Evolutionary conservation across 2,888 invertebrate genomes (phyloP).

Genomic region (Ephialtes manifestator): DNA sequence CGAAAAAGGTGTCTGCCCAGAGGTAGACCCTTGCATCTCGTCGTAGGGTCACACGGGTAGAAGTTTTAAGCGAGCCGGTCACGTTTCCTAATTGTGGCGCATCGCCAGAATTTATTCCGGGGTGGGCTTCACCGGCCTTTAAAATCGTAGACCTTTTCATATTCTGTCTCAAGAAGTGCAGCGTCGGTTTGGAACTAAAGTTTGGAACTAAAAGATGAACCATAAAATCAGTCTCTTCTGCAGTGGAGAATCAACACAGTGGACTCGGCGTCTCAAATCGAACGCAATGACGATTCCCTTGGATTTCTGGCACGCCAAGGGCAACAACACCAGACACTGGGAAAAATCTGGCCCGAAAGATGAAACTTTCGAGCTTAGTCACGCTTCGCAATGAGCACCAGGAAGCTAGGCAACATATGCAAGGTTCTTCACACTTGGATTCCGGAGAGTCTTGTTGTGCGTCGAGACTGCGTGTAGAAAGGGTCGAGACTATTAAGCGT

Average conservation of each 20-base stretch:
- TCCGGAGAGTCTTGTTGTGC: constrained; percentile 25
- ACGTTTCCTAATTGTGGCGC: constrained; percentile 82
- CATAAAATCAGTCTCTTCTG: background rate
- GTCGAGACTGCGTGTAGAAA: constrained; percentile 25
- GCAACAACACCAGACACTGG: constrained; percentile 6
- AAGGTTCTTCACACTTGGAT: constrained; percentile 48
- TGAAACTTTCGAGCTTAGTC: constrained; percentile 77
- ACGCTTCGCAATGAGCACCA: constrained; percentile 81
- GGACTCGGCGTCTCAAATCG: constrained; percentile 24
- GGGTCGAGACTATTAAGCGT: constrained; percentile 77
- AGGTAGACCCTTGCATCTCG: constrained; percentile 42
- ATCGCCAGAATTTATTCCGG: constrained; percentile 77
- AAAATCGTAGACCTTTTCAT: constrained; percentile 14
- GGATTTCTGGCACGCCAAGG: constrained; percentile 44
- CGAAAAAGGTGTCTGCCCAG: constrained; percentile 10
- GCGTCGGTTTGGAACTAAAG: constrained; percentile 23
- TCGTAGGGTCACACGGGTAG: constrained; percentile 38
- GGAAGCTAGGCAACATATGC: constrained; percentile 40
- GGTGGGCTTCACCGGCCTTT: constrained; percentile 65
- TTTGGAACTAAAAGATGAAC: constrained; percentile 24
- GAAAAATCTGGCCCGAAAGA: constrained; percentile 41
- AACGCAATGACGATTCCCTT: constrained; percentile 8
- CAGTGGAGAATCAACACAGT: background rate
- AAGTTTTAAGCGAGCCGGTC: constrained; percentile 74
- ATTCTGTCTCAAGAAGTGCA: constrained; percentile 20